Evolutionary conservation across 2,113 vertebrate genomes (phyloP).

Genomic region (Copsychus sechellarum): DNA sequence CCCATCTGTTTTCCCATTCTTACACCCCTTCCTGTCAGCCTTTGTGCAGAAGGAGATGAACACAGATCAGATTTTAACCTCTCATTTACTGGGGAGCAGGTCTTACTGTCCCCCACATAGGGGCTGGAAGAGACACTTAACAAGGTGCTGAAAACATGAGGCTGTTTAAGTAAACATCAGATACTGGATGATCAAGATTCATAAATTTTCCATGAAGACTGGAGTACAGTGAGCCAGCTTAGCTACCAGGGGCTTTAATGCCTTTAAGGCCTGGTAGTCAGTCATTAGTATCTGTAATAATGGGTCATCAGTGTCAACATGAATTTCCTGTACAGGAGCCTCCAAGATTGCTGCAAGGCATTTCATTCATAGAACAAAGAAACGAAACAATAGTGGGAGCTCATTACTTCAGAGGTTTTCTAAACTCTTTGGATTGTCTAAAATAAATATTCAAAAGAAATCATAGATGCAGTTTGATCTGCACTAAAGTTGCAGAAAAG

Average conservation of each 20-base stretch:
- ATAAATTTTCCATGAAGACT: neutral
- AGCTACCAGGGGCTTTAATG: neutral
- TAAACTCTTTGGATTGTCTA: neutral
- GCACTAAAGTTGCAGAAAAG: neutral
- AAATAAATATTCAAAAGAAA: slow-evolving; percentile 45
- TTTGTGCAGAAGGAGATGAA: neutral
- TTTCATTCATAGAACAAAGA: slow-evolving; percentile 24
- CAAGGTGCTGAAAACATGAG: neutral
- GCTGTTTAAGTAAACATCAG: neutral
- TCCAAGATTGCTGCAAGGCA: slow-evolving; percentile 28
- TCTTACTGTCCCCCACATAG: neutral
- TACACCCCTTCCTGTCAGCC: neutral
- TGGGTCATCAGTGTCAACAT: neutral
- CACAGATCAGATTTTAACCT: neutral
- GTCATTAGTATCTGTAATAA: neutral
- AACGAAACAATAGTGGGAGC: neutral
- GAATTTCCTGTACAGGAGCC: slow-evolving; percentile 4
- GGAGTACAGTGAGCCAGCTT: neutral
- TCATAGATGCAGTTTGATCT: slow-evolving; percentile 32
- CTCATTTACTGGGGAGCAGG: neutral
- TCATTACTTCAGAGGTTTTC: slow-evolving; percentile 23
- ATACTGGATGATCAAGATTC: neutral
- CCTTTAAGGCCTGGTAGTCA: neutral
- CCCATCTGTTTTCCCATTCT: slow-evolving; percentile 22
- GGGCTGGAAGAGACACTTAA: neutral